phyloP scores from a whole-genome alignment of 53 echinoderm and acorn worm genomes.

The Henricia sp. region DNA sequence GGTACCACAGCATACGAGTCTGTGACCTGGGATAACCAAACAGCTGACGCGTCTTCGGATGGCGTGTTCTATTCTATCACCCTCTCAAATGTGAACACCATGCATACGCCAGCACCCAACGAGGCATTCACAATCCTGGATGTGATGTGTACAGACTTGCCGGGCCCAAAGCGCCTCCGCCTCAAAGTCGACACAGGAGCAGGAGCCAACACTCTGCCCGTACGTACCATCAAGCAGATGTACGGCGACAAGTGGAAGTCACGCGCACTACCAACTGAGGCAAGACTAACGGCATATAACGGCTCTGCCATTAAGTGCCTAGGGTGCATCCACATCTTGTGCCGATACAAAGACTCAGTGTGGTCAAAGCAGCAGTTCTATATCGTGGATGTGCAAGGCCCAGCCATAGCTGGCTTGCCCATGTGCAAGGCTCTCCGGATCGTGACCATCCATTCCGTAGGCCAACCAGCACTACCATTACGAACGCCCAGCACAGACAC shows the following conservation, averaged over 20 bases:
- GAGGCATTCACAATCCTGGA: slow-evolving; percentile 64
- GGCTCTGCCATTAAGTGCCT: slow-evolving; percentile 47
- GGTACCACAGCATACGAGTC: neutral
- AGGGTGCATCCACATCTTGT: slow-evolving; percentile 48
- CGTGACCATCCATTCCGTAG: slow-evolving; percentile 53
- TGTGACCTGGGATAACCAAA: neutral
- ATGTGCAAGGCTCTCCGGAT: slow-evolving; percentile 51
- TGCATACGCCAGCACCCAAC: neutral
- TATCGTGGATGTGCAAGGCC: slow-evolving; percentile 70
- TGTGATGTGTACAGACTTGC: slow-evolving; percentile 49
- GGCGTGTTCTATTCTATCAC: slow-evolving; percentile 8
- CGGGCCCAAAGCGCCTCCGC: slow-evolving; percentile 42
- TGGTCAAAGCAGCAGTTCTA: slow-evolving; percentile 59
- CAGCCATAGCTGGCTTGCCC: slow-evolving; percentile 66
- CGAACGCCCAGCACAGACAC: neutral
- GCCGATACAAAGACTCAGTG: slow-evolving; percentile 29
- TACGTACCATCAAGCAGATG: slow-evolving; percentile 57
- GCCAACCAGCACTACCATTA: neutral
- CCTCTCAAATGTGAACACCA: neutral
- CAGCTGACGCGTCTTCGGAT: neutral
- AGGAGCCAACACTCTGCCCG: slow-evolving; percentile 62
- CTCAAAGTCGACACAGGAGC: slow-evolving; percentile 78
- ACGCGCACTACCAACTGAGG: slow-evolving; percentile 11
- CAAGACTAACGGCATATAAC: slow-evolving; percentile 67
- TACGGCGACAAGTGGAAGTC: slow-evolving; percentile 55